phyloP scores from a whole-genome alignment of 2,888 invertebrate species.

The Lithophane leautieri region DNA sequence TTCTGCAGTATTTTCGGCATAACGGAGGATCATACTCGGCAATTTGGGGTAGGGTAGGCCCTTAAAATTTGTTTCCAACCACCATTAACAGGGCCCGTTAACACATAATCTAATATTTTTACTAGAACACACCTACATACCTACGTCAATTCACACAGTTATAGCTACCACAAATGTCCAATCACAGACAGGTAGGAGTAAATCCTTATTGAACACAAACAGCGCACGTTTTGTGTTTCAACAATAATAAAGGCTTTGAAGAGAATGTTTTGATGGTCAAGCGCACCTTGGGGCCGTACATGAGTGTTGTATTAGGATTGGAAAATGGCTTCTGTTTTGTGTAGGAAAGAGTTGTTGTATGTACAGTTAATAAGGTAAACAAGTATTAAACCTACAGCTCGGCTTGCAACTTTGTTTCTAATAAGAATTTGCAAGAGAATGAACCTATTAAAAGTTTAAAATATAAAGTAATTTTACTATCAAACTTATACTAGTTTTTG shows the following conservation, averaged over 20 bases:
- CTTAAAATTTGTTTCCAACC: too few relatives aligned
- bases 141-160: slow-evolving; percentile 5
- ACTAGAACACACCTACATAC: not conserved
- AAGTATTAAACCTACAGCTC: too few relatives aligned
- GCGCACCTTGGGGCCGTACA: slow-evolving; percentile 43
- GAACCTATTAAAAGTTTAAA: too few relatives aligned
- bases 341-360: not conserved
- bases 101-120: too few relatives aligned
- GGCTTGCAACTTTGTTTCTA: too few relatives aligned
- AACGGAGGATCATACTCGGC: too few relatives aligned
- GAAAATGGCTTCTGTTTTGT: slow-evolving; percentile 2
- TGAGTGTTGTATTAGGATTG: slow-evolving; percentile 23
- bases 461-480: too few relatives aligned
- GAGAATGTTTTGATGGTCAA: slow-evolving; percentile 56
- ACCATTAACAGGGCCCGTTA: too few relatives aligned
- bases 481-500: too few relatives aligned
- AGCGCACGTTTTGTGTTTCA: slow-evolving; percentile 37
- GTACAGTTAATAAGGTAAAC: slow-evolving; percentile 3
- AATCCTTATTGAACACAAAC: slow-evolving; percentile 61
- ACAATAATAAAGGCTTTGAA: slow-evolving; percentile 35
- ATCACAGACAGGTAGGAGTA: slow-evolving; percentile 20
- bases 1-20: too few relatives aligned
- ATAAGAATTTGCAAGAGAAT: too few relatives aligned
- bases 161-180: slow-evolving; percentile 6
- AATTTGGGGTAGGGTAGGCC: too few relatives aligned